phyloP scores from a whole-genome alignment of 2,888 invertebrate species.

The Thereva unica region DNA sequence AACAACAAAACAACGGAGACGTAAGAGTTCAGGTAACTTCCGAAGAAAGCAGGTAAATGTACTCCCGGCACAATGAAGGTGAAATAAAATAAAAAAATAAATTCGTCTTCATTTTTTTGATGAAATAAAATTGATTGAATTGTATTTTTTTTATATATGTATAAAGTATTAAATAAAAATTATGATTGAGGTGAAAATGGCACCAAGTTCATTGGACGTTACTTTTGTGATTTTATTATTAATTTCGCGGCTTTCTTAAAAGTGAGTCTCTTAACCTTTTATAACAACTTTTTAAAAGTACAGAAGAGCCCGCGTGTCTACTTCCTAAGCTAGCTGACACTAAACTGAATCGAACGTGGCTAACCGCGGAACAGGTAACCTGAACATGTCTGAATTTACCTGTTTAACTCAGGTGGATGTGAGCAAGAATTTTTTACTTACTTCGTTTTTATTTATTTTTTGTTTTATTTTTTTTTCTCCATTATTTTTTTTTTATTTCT shows the following conservation, averaged over 20 bases:
- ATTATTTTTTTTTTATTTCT: neutral
- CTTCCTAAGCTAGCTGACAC: constrained; percentile 31
- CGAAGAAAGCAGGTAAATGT: no score
- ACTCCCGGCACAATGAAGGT: no score
- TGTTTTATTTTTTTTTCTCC: neutral
- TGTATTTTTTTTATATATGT: no score
- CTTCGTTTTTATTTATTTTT: neutral
- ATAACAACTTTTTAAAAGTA: neutral
- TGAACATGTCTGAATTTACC: constrained; percentile 34
- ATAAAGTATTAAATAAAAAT: no score
- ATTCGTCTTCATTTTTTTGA: no score
- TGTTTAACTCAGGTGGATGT: constrained; percentile 31
- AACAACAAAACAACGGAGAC: no score
- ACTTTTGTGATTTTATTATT: neutral
- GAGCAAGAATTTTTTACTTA: constrained; percentile 15
- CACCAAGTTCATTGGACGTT: no score
- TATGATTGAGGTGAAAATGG: no score
- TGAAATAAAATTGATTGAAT: no score
- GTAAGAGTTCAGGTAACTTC: no score
- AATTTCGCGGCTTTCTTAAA: constrained; percentile 1
- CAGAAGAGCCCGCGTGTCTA: constrained; percentile 12
- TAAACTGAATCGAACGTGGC: constrained; percentile 34
- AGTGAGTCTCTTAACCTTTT: neutral
- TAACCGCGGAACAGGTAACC: constrained; percentile 37
- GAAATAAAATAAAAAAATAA: no score